Conservation (phyloP, 2,797 vertebrate genomes). For the Tachyglossus aculeatus region DNA sequence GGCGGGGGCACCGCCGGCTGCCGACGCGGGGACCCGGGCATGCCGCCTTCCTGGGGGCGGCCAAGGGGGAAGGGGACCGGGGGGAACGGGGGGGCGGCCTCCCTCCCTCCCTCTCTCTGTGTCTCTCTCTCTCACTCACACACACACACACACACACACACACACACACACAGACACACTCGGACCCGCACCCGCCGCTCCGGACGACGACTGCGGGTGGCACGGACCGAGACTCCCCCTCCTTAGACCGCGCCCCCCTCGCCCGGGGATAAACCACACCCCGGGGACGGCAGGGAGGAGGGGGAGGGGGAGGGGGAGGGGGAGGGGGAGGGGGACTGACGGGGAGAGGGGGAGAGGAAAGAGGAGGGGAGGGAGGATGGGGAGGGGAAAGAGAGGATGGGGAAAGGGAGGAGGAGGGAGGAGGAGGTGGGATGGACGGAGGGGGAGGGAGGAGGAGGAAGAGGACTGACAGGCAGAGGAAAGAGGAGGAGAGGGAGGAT, state of each 20-base stretch:
- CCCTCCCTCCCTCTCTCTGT: too few relatives aligned
- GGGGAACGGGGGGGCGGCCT: too few relatives aligned
- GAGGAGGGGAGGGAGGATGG: background rate
- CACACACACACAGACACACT: too few relatives aligned
- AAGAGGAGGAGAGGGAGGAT: background rate
- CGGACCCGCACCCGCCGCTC: too few relatives aligned
- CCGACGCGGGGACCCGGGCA: too few relatives aligned
- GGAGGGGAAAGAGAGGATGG: background rate
- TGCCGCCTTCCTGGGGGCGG: too few relatives aligned
- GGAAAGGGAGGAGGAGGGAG: background rate
- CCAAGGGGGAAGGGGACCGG: too few relatives aligned
- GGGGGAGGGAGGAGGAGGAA: background rate
- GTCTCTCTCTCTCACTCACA: too few relatives aligned
- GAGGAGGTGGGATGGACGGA: background rate
- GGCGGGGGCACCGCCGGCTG: too few relatives aligned
- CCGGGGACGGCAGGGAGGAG: slow-evolving; percentile 12
- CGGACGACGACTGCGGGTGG: background rate
- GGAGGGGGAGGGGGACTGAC: background rate
- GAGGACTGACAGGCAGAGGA: background rate
- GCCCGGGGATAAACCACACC: slow-evolving; percentile 28
- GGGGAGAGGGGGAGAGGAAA: background rate
- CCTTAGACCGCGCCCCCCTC: slow-evolving; percentile 40
- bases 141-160: too few relatives aligned
- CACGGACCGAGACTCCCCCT: accelerated
- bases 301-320: background rate